These are phyloP conservation scores for Upupa epops DNA, from an alignment of 2,113 vertebrate species.

Conservation along the genomic window DNA sequence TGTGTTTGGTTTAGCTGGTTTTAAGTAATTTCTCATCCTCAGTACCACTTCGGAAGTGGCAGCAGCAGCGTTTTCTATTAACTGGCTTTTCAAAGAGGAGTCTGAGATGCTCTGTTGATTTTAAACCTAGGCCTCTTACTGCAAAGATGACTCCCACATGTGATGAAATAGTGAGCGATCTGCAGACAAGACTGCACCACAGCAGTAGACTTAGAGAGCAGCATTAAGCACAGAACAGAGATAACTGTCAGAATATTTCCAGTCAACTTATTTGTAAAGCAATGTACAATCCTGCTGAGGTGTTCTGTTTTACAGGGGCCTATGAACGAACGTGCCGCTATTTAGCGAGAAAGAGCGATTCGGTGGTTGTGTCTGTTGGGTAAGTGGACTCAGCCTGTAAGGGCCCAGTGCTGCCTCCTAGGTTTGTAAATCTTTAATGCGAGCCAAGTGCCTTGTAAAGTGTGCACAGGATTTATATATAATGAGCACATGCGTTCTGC, in stretches of 20 bases:
- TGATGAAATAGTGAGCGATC: neutral
- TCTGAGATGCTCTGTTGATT: neutral
- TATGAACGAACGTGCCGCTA: neutral
- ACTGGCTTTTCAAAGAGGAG: neutral
- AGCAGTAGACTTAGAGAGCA: neutral
- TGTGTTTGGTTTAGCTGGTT: neutral
- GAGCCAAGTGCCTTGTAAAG: neutral
- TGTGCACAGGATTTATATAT: neutral
- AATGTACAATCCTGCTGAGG: neutral
- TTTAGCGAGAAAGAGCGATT: neutral
- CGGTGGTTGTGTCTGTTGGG: conserved; percentile 54
- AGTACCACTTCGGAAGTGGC: neutral
- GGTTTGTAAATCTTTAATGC: neutral
- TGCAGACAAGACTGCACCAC: neutral
- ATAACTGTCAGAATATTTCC: neutral
- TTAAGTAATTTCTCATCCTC: neutral
- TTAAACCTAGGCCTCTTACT: neutral
- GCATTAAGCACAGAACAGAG: neutral
- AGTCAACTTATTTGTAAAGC: neutral
- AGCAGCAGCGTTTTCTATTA: neutral
- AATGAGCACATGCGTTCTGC: neutral
- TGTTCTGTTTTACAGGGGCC: neutral
- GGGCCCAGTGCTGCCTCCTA: neutral
- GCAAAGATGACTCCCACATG: neutral
- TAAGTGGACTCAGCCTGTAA: neutral